A percentile compares a stretch with the other conserved stretches of the same genome.
These are phyloP conservation scores for Lasaia peninsularis DNA, from an alignment of 1,140 invertebrate species.

Conservation along the genomic window DNA sequence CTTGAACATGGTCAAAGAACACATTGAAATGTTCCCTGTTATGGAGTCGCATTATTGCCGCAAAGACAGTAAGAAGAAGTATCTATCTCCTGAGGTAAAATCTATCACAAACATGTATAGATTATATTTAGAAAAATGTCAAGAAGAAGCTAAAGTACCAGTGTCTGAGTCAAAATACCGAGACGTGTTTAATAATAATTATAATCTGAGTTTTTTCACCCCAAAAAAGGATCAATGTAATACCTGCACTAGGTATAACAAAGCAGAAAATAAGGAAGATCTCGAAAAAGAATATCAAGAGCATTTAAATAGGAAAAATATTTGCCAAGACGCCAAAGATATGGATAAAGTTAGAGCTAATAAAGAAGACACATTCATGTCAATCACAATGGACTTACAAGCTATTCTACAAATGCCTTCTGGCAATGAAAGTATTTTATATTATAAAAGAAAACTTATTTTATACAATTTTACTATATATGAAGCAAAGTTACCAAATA, in stretches of 20 bases:
- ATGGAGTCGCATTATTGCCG: not conserved
- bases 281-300: not conserved
- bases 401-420: no score
- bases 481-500: slow-evolving; percentile 9
- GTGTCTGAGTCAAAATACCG: not conserved
- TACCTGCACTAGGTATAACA: slow-evolving; percentile 4
- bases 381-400: not conserved
- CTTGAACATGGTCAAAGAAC: not conserved
- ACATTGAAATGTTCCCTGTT: no score
- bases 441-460: not conserved
- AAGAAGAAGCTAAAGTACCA: not conserved
- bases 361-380: not conserved
- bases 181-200: no score
- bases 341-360: not conserved
- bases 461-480: not conserved
- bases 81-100: not conserved
- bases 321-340: slow-evolving; percentile 1
- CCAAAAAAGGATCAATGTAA: slow-evolving; percentile 5
- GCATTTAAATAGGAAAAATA: no score
- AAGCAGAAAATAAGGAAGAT: not conserved
- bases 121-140: no score
- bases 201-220: no score
- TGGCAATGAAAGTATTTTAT: not conserved
- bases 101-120: not conserved
- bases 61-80: not conserved